Base-by-base conservation (phyloP, 2,113 vertebrate species). In the Melanerpes aurifrons region DNA sequence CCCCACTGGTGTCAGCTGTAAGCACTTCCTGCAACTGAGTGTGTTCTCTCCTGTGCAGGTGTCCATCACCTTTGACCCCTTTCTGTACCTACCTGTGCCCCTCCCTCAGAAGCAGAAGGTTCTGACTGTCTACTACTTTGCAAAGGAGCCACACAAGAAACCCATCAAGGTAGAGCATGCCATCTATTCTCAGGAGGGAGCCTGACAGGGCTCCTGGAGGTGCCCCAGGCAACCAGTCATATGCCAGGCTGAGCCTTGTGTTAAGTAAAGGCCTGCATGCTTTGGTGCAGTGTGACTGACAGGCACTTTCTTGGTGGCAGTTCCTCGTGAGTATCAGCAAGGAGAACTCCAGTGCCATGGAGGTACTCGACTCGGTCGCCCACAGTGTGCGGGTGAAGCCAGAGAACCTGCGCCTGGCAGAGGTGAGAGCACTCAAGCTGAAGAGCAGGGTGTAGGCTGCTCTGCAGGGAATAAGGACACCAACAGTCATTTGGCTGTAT, bases 11-110 rank as follows among this genome's bases (percentile, higher is more conserved):
- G 59, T 87, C 53, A 22, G 58, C 40, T 14, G 14, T 17, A 29
- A 11, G 15, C 18, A 18, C 28, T 61, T 47, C 4, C 10, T 4
- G 4, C 9, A 21, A 26, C 64, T 89, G 64, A 75, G 29, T 53
- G 12, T 92, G 26, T 31, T 87, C 28, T 93, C 2, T 3, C 10
- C 19, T 71, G 75, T 92, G 53, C 96, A 99, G 99, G 99, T 99
- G 50, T 99, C 99, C 37, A 99, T 99, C 94, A 99, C 99, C 8
- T 99, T 99, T 82, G 99, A 99, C 87, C 99, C 99, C 6, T 99
- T 99, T 97, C 98, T 99, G 63, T 99, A 99, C 94, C 97, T 99
- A 75, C 99, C 99, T 0, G 99, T 99, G 20, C 99, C 99, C 11
- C 96, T 99, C 82, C 99, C 99, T 6, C 99, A 99, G 95, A 99